Percentiles rank a stretch among this genome's conserved stretches.
Conservation (phyloP, 2,797 vertebrate species). For the Echiichthys vipera region DNA sequence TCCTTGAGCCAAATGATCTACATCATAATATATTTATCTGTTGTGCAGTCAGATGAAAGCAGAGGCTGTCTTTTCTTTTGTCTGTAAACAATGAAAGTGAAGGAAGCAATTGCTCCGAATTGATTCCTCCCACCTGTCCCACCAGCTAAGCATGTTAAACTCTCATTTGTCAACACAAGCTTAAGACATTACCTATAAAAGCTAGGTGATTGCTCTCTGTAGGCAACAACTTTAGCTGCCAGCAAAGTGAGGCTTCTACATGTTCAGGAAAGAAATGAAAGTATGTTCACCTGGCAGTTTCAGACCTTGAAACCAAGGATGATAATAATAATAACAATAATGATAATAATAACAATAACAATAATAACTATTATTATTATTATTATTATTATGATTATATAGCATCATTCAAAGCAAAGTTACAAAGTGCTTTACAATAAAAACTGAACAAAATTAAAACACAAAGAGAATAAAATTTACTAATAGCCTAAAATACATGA, state of each 20-base stretch:
- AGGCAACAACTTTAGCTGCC: slow-evolving; percentile 36
- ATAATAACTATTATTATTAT: no score
- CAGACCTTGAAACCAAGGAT: background rate
- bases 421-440: no score
- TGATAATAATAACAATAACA: no score
- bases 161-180: slow-evolving; percentile 11
- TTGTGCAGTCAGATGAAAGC: background rate
- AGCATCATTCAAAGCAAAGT: no score
- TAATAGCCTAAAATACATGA: no score
- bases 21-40: background rate
- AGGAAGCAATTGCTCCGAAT: background rate
- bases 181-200: slow-evolving; percentile 16
- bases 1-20: background rate
- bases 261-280: background rate
- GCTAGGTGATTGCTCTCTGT: slow-evolving; percentile 32
- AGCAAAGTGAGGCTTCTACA: slow-evolving; percentile 5
- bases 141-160: background rate
- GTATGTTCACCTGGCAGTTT: background rate
- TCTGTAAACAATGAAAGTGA: background rate
- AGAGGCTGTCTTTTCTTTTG: background rate
- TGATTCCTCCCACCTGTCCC: background rate
- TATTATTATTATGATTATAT: no score
- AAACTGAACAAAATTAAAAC: no score
- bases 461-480: no score
- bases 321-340: no score